Percentiles rank a stretch among this genome's conserved stretches.
phyloP scores from a whole-genome alignment of 2,888 invertebrate genomes.

The Lamellibrachia columna region DNA sequence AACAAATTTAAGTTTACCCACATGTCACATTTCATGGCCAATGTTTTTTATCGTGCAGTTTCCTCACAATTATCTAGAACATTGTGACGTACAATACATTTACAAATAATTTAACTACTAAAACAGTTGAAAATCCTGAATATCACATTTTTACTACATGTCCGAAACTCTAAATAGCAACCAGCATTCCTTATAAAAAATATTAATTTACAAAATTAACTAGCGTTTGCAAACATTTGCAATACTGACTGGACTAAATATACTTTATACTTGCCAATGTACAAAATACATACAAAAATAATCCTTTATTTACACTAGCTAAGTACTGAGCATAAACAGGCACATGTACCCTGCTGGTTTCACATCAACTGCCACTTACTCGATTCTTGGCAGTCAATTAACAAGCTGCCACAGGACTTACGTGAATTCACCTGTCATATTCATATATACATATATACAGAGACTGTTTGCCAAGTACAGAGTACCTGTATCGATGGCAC shows the following conservation, averaged over 20 bases:
- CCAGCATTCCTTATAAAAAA: conserved; percentile 12
- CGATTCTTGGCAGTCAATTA: not conserved
- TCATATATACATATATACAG: not conserved
- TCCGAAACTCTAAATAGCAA: conserved; percentile 4
- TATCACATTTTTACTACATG: not conserved
- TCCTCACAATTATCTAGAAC: conserved; percentile 10
- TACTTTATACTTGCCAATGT: not conserved
- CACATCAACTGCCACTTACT: not conserved
- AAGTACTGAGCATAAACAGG: conserved; percentile 5
- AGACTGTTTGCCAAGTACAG: no score
- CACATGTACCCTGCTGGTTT: not conserved
- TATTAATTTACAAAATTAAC: conserved; percentile 9
- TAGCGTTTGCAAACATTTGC: not conserved
- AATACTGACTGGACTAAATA: not conserved
- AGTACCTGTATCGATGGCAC: not conserved
- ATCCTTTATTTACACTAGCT: conserved; percentile 11
- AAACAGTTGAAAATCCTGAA: not conserved
- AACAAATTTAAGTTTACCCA: not conserved
- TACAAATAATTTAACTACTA: not conserved
- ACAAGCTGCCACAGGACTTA: not conserved
- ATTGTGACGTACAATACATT: conserved; percentile 9
- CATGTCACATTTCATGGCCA: not conserved
- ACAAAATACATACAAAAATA: conserved; percentile 16
- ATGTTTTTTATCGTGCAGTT: not conserved
- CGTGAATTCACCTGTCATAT: not conserved